Evolutionary conservation across 2,888 invertebrate genomes (phyloP).

Genomic region (Sinhomidia bicolor): DNA sequence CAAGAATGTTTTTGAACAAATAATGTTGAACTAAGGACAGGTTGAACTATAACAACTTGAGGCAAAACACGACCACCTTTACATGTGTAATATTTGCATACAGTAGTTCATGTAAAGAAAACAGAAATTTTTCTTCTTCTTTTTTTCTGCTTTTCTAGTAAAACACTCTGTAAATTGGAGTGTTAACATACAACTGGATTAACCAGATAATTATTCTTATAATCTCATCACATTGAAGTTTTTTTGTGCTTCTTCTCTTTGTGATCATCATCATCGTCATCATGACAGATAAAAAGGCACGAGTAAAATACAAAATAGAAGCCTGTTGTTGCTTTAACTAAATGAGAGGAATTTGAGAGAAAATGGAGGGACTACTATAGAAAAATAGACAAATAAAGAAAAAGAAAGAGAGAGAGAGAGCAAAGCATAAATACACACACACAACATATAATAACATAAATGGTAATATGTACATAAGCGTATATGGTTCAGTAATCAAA

Average conservation of each 20-base stretch:
- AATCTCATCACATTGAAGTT: slow-evolving; percentile 38
- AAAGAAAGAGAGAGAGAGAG: neutral
- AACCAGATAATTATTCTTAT: slow-evolving; percentile 36
- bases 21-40: no score
- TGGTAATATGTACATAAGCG: neutral
- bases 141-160: neutral
- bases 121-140: neutral
- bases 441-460: neutral
- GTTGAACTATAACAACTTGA: no score
- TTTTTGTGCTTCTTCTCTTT: neutral
- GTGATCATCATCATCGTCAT: no score
- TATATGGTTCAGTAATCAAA: slow-evolving; percentile 55
- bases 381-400: neutral
- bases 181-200: slow-evolving; percentile 12
- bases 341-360: slow-evolving; percentile 12
- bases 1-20: no score
- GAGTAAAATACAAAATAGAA: neutral
- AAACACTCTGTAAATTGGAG: neutral
- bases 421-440: neutral
- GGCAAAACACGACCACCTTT: no score
- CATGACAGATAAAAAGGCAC: neutral
- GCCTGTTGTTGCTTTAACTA: slow-evolving; percentile 11
- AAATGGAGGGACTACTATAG: no score
- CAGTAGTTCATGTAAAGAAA: neutral
- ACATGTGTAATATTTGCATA: no score